Percentiles rank a stretch among this genome's conserved stretches.
Conservation (phyloP, 2,888 invertebrate genomes). For the Melanophora roralis region DNA sequence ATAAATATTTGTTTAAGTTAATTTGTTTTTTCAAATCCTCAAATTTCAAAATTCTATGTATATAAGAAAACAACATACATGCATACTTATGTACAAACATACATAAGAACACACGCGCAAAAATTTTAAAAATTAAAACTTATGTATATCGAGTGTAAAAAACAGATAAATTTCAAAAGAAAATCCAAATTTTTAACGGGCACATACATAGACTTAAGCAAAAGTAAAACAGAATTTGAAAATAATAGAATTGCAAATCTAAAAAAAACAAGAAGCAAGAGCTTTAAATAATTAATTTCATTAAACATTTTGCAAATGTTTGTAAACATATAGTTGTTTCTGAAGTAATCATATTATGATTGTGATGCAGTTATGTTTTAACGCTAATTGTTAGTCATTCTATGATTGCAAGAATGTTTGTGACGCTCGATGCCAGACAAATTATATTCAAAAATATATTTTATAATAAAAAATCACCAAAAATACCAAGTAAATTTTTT, state of each 20-base stretch:
- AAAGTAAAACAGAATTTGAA: constrained; percentile 36
- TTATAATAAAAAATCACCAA: no score
- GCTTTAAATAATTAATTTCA: no score
- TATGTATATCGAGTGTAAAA: background rate
- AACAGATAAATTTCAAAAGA: constrained; percentile 4
- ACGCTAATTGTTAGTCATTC: no score
- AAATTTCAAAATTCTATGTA: constrained; percentile 58
- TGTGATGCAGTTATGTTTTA: no score
- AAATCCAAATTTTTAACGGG: background rate
- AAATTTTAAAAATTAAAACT: constrained; percentile 14
- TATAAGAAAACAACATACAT: background rate
- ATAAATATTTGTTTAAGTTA: background rate
- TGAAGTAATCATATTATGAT: no score
- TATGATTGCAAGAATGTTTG: no score
- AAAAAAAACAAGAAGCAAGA: no score
- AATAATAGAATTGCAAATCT: constrained; percentile 2
- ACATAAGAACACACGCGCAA: constrained; percentile 4
- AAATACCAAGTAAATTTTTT: no score
- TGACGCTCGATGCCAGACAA: no score
- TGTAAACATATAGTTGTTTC: no score
- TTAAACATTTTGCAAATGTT: no score
- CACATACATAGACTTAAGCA: background rate
- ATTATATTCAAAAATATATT: no score
- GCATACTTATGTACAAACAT: background rate
- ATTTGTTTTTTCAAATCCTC: constrained; percentile 49